Percentiles rank a stretch among this genome's conserved stretches.
Conservation (phyloP, 2,888 invertebrate species). For the Microctonus hyperodae region DNA sequence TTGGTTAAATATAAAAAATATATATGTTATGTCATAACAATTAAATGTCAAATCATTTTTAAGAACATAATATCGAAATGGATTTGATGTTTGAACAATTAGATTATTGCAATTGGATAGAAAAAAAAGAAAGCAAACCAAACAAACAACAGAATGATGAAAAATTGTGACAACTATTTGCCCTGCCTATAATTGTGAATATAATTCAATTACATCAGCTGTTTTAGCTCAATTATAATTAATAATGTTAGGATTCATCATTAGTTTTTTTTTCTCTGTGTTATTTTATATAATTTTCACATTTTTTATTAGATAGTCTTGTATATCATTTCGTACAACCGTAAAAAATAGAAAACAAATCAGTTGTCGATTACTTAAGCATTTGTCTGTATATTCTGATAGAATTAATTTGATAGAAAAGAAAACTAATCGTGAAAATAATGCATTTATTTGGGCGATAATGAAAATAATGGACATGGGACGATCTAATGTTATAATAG, state of each 20-base stretch:
- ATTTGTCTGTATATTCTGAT: neutral
- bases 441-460: conserved; percentile 27
- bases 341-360: neutral
- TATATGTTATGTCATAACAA: neutral
- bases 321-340: neutral
- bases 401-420: neutral
- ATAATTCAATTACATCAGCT: conserved; percentile 6
- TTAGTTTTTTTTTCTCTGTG: neutral
- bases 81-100: neutral
- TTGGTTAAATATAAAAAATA: conserved; percentile 71
- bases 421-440: neutral
- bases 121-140: conserved; percentile 10
- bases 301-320: neutral
- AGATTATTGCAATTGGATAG: neutral
- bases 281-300: neutral
- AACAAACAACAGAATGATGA: conserved; percentile 12
- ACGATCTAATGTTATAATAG: conserved; percentile 41
- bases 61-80: neutral
- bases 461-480: conserved; percentile 31
- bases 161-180: conserved; percentile 11
- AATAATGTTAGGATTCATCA: neutral
- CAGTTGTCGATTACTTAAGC: conserved; percentile 3
- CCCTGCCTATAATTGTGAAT: conserved; percentile 19
- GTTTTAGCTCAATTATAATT: conserved; percentile 18
- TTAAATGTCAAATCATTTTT: conserved; percentile 1